phyloP scores from a whole-genome alignment of 53 echinoderm and acorn worm genomes.

The Antedon mediterranea region DNA sequence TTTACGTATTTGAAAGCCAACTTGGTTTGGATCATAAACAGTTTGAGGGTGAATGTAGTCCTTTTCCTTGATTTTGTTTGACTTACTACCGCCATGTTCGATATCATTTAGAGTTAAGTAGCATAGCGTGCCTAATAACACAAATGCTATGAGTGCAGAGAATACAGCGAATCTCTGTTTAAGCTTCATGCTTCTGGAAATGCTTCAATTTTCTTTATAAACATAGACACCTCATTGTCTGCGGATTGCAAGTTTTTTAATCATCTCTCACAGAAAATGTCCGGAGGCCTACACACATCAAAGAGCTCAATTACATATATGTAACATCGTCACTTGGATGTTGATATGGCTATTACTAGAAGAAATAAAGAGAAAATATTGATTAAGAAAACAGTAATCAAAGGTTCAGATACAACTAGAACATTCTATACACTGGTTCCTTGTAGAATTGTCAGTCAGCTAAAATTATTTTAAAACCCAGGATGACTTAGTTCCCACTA shows the following conservation, averaged over 20 bases:
- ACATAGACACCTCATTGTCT: background rate
- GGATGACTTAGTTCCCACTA: too few species aligned
- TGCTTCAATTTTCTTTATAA: background rate
- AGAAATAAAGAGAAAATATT: too few species aligned
- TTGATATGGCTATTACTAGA: too few species aligned
- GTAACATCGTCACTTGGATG: too few species aligned
- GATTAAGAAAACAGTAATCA: too few species aligned
- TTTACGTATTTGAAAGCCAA: constrained; percentile 17
- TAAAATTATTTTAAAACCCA: too few species aligned
- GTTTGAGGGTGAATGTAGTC: background rate
- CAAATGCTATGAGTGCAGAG: background rate
- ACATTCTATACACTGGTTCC: too few species aligned
- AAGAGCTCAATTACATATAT: background rate
- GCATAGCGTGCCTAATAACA: background rate
- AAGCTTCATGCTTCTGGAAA: constrained; percentile 22
- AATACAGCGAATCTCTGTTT: constrained; percentile 24
- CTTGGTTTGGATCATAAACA: background rate
- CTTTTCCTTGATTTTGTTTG: background rate
- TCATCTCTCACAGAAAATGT: background rate
- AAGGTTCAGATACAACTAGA: too few species aligned
- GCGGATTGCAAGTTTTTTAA: background rate
- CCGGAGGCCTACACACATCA: background rate
- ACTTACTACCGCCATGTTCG: too few species aligned
- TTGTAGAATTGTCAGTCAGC: too few species aligned
- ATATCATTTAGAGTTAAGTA: background rate